Percentiles rank a stretch among this genome's conserved stretches.
These are phyloP conservation scores for Barbus barbus DNA, from an alignment of 2,113 vertebrate species.

Conservation along the genomic window DNA sequence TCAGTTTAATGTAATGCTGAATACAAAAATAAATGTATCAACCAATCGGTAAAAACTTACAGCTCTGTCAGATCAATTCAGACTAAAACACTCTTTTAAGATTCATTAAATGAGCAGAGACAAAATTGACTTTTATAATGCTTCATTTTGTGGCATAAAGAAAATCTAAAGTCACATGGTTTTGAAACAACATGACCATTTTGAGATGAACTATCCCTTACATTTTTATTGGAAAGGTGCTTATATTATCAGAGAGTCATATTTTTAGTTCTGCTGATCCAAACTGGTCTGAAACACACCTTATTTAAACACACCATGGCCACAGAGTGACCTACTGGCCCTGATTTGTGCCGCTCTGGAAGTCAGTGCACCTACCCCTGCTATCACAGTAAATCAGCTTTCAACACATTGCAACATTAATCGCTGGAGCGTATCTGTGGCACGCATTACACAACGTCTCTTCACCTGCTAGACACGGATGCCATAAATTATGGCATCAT, in stretches of 20 bases:
- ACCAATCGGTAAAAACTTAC: not conserved
- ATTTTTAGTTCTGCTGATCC: not conserved
- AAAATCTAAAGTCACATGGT: not conserved
- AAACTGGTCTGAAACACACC: not conserved
- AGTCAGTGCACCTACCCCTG: conserved; percentile 3
- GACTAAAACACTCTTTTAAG: not conserved
- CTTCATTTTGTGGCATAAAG: not conserved
- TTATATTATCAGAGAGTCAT: not conserved
- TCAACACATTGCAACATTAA: conserved; percentile 5
- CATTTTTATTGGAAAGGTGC: not conserved
- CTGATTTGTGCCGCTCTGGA: conserved; percentile 26
- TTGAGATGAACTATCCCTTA: no score
- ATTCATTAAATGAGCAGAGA: not conserved
- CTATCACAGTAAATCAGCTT: conserved; percentile 39
- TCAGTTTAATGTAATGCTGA: not conserved
- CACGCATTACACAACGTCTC: not conserved
- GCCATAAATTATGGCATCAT: conserved; percentile 14
- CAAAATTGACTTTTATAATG: not conserved
- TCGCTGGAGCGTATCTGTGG: not conserved
- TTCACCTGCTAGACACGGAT: not conserved
- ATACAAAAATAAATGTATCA: not conserved
- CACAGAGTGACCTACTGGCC: conserved; percentile 37
- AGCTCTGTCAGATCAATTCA: not conserved
- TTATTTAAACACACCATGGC: conserved; percentile 7
- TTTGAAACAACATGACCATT: not conserved